Evolutionary conservation across 2,797 vertebrate species (phyloP), one percentile per base, ranked within the genome.

Genomic region (Phrynocephalus guinanensis): DNA sequence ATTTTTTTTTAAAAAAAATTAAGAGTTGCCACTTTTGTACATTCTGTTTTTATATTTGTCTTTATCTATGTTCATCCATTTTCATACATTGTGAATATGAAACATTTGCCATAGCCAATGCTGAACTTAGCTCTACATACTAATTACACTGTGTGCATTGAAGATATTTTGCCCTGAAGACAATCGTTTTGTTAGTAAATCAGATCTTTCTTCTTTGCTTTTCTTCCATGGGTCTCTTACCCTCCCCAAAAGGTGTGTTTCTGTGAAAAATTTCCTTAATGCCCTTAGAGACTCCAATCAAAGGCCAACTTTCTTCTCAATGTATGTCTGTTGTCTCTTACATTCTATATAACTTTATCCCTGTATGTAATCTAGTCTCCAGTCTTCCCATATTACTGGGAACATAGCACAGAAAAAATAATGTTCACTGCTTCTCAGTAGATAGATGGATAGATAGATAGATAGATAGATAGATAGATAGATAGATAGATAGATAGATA

Each of bases 181-280:
- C 24, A 91, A 86, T 87, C 9, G 72, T 93, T 91, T 72, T 33
- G 76, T 15, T 91, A 92, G 90, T 81, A 90, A 90, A 82, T 63
- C 28, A 0, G 68, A 22, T 5, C 75, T 87, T 82, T 60, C 86
- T 84, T 15, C 86, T 26, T 84, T 92, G 44, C 9, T 70, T 24
- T 86, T 91, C 85, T 50, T 91, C 86, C 92, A 33, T 77, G 67
- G 50, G n/a, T 86, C 82, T 6, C 89, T 85, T 22, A 86, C 44
- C 0, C 5, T 3, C 48, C 0, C 89, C 90, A n/a, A 85, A 90
- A 77, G 63, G 44, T 82, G 38, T 52, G 82, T 87, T 85, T 87
- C 86, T 90, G 80, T 10, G 33, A 81, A 88, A 87, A 84, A 26
- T 81, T 85, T 60, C 85, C 60, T 81, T 81, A 63, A 48, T 83